phyloP scores from a whole-genome alignment of 2,797 vertebrate species.

The Oreochromis mossambicus region DNA sequence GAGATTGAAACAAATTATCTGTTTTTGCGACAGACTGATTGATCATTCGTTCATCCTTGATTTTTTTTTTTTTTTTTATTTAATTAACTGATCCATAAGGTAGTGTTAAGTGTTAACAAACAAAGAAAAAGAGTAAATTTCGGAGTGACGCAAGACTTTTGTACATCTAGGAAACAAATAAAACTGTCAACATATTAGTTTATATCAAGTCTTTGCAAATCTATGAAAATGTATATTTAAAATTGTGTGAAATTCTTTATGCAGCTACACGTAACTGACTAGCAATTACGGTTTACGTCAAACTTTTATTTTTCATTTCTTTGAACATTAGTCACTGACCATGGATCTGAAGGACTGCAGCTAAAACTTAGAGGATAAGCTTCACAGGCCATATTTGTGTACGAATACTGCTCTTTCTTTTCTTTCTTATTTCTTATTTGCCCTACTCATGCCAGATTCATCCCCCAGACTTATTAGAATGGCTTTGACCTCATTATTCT shows the following conservation, averaged over 20 bases:
- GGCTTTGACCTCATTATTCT: slow-evolving; percentile 77
- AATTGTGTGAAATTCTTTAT: neutral
- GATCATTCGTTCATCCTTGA: neutral
- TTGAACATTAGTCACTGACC: neutral
- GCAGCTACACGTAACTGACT: neutral
- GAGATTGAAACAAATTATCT: neutral
- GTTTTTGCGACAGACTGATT: neutral
- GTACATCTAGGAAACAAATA: neutral
- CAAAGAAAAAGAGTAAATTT: neutral
- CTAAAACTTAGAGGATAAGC: neutral
- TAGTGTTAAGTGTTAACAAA: neutral
- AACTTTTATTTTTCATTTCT: neutral
- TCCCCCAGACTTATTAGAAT: slow-evolving; percentile 72
- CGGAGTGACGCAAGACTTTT: neutral
- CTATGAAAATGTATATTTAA: neutral
- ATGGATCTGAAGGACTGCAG: neutral
- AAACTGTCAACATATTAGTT: neutral
- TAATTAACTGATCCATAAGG: neutral
- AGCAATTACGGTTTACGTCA: neutral
- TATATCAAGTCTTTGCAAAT: neutral
- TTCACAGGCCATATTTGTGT: slow-evolving; percentile 29
- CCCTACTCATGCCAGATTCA: slow-evolving; percentile 34
- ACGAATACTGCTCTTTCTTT: slow-evolving; percentile 29
- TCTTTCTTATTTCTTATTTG: slow-evolving; percentile 36
- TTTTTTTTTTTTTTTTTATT: fast-evolving